These are phyloP conservation scores for Petaurus breviceps DNA, from an alignment of 2,113 vertebrate genomes.

Conservation along the genomic window DNA sequence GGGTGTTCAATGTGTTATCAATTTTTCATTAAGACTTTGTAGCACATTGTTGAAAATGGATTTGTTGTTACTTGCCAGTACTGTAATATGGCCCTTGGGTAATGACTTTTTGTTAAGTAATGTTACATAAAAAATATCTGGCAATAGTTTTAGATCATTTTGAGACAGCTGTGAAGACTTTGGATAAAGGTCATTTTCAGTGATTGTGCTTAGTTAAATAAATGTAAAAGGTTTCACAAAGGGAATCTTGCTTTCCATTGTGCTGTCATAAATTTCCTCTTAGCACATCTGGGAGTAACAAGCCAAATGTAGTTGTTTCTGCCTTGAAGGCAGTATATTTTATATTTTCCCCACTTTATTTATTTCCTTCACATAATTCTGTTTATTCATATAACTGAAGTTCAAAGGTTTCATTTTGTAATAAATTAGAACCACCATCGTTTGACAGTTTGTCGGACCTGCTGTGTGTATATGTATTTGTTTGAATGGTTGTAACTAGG, in stretches of 20 bases:
- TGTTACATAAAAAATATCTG: conserved; percentile 87
- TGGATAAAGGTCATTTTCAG: conserved; percentile 87
- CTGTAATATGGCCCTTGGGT: conserved; percentile 82
- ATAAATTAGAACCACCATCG: conserved; percentile 80
- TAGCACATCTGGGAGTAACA: conserved; percentile 83
- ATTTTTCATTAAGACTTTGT: conserved; percentile 79
- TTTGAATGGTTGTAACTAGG: conserved; percentile 74
- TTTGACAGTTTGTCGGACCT: conserved; percentile 79
- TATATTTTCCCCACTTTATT: conserved; percentile 84
- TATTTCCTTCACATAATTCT: conserved; percentile 84
- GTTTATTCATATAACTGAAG: conserved; percentile 81
- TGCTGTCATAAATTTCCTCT: conserved; percentile 84
- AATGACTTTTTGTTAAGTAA: conserved; percentile 84
- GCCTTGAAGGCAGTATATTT: conserved; percentile 84
- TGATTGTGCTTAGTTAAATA: conserved; percentile 86
- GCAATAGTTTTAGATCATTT: conserved; percentile 87
- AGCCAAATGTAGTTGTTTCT: conserved; percentile 84
- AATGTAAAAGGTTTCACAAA: conserved; percentile 85
- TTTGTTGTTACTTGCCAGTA: conserved; percentile 81
- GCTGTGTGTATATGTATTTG: conserved; percentile 76
- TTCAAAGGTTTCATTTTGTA: conserved; percentile 82
- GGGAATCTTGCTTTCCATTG: conserved; percentile 84
- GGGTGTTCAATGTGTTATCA: conserved; percentile 78
- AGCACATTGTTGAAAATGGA: conserved; percentile 80
- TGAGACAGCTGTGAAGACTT: conserved; percentile 84